Base-by-base conservation (phyloP, 2,113 vertebrate genomes). In the Muscicapa adusta region DNA sequence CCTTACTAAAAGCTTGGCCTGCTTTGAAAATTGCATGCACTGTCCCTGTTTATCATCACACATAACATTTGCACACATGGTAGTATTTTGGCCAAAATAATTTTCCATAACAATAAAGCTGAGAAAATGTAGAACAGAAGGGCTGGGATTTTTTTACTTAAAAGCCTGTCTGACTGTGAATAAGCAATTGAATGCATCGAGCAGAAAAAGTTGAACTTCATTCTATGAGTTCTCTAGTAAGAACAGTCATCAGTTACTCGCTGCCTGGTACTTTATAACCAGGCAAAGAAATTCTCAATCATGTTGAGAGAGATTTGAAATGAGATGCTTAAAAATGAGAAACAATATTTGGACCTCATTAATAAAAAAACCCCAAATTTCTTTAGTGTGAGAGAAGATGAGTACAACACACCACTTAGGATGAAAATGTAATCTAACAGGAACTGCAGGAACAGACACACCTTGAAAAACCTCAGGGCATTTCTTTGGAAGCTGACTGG, bases 11-110 rank as follows among this genome's bases (percentile, higher is more conserved):
- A 50, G 14, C 14, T 65, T 54, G 50, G 9, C 23, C 13, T 9
- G 2, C 42, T 84, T 73, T 4, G 9, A 53, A 57, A 57, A 45
- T 40, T 25, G 29, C 3, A 2, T 9, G 6, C n/a, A 18, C 14
- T 51, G 10, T 60, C 18, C 11, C 25, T 84, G 3, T 71, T 93
- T 67, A 65, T 36, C 14, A 24, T n/a, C 18, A 23, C 20, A 25
- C 33, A 73, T 23, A 51, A 53, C 48, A 12, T n/a, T 47, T 79
- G 24, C 31, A 23, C 3, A 2, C 3, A 8, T 0, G 0, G 14
- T 22, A 40, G 26, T 82, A 13, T 47, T 94, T 60, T 4, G 2
- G 7, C 25, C 93, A 34, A 88, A 85, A 62, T 43, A 48, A 43
- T 43, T 68, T 62, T 22, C 14, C 28, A 9, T 77, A 31, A 14